Evolutionary conservation across 2,888 invertebrate genomes (phyloP).

Genomic region (Hemithea aestivaria): DNA sequence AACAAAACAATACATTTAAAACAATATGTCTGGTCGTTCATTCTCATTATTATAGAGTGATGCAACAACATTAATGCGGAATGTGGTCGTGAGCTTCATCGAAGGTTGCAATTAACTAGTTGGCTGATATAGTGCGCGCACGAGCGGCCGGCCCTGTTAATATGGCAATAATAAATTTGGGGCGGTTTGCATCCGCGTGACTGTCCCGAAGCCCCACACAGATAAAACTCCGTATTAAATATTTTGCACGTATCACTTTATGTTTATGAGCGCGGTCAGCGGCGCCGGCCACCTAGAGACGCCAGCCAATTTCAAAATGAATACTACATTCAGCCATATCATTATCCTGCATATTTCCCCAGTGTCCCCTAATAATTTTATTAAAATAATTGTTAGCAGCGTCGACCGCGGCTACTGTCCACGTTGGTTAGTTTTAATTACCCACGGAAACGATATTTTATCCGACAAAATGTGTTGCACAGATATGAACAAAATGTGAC

Average conservation of each 20-base stretch:
- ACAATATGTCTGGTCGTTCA: too few species aligned
- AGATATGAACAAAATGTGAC: conserved; percentile 47
- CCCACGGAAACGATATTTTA: conserved; percentile 61
- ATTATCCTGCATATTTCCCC: conserved; percentile 46
- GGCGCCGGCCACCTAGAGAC: conserved; percentile 28
- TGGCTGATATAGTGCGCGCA: conserved; percentile 63
- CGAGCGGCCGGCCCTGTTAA: conserved; percentile 55
- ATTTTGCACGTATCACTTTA: conserved; percentile 50
- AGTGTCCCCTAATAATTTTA: conserved; percentile 55
- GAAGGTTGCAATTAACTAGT: conserved; percentile 71
- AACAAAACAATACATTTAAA: too few species aligned
- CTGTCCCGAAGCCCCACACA: conserved; percentile 42
- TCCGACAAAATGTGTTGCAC: conserved; percentile 49
- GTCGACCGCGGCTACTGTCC: conserved; percentile 40
- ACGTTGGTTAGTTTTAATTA: conserved; percentile 64
- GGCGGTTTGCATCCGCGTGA: conserved; percentile 52
- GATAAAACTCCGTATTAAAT: conserved; percentile 56
- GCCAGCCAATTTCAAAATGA: conserved; percentile 35
- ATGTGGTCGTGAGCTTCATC: conserved; percentile 68
- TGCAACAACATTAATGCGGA: conserved; percentile 68
- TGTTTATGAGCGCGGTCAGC: conserved; percentile 34
- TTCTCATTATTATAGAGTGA: conserved; percentile 63
- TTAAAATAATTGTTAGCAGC: conserved; percentile 58
- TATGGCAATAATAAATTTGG: conserved; percentile 73
- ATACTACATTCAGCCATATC: conserved; percentile 34